Conservation (phyloP, 2,113 vertebrate species). For the Pithys albifrons region DNA sequence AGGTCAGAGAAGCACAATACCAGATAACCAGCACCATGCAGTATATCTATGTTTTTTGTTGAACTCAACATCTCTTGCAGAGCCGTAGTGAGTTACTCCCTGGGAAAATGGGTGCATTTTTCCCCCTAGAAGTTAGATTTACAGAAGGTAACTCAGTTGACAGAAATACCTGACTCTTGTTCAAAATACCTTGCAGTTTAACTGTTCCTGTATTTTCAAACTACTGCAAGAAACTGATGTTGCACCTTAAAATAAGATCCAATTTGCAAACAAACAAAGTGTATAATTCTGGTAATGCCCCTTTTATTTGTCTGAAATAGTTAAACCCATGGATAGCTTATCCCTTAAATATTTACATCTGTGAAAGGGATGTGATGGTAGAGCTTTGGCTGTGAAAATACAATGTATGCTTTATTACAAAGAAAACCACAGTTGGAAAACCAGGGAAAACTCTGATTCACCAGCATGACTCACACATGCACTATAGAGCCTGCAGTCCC, state of each 20-base stretch:
- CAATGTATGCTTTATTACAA: slow-evolving; percentile 65
- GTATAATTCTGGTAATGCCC: not conserved
- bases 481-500: slow-evolving; percentile 43
- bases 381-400: slow-evolving; percentile 53
- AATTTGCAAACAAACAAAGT: not conserved
- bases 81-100: not conserved
- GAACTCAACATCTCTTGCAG: not conserved
- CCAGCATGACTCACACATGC: slow-evolving; percentile 64
- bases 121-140: not conserved
- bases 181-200: not conserved
- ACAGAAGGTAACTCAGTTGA: not conserved
- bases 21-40: slow-evolving; percentile 12
- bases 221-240: not conserved
- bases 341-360: not conserved
- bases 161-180: not conserved
- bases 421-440: slow-evolving; percentile 67
- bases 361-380: not conserved
- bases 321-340: not conserved
- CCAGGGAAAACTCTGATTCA: slow-evolving; percentile 73
- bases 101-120: not conserved
- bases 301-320: not conserved
- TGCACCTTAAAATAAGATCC: not conserved
- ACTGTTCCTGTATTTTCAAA: not conserved
- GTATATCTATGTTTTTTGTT: not conserved
- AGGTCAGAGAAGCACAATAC: not conserved